Evolutionary conservation across 2,888 invertebrate genomes (phyloP).

Genomic region (Eubasilissa splendida): DNA sequence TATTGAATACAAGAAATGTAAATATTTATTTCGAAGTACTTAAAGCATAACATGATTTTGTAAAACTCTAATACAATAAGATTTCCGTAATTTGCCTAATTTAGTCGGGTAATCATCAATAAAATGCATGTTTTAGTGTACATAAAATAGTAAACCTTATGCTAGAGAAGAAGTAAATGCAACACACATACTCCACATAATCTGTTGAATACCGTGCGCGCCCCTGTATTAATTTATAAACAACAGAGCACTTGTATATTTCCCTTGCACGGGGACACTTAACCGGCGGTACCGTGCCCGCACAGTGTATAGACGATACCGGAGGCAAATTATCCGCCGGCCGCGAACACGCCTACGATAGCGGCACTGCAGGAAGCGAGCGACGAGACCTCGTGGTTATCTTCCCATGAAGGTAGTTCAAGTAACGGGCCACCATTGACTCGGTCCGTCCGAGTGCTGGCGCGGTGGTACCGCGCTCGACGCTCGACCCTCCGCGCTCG

Average conservation of each 20-base stretch:
- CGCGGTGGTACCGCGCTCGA: background rate
- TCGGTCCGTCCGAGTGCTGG: conserved; percentile 12
- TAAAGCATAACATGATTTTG: too few relatives aligned
- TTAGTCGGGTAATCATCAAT: too few relatives aligned
- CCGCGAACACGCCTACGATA: background rate
- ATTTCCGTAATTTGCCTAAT: too few relatives aligned
- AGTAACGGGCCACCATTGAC: conserved; percentile 46
- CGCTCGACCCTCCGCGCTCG: background rate
- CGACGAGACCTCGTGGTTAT: conserved; percentile 35
- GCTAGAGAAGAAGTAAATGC: too few relatives aligned
- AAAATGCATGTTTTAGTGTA: too few relatives aligned
- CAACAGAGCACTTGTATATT: background rate
- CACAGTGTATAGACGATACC: background rate
- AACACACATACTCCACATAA: background rate
- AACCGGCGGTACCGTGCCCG: background rate
- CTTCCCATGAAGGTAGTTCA: conserved; percentile 54
- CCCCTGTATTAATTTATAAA: background rate
- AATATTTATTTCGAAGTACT: too few relatives aligned
- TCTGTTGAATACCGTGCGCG: background rate
- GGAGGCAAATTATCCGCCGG: conserved; percentile 8
- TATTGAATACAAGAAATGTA: too few relatives aligned
- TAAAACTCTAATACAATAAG: too few relatives aligned
- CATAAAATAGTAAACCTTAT: too few relatives aligned
- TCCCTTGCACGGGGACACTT: background rate
- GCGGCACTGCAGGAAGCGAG: conserved; percentile 5